Evolutionary conservation across 2,113 vertebrate species (phyloP).

Genomic region (Protomyctophum bolini): DNA sequence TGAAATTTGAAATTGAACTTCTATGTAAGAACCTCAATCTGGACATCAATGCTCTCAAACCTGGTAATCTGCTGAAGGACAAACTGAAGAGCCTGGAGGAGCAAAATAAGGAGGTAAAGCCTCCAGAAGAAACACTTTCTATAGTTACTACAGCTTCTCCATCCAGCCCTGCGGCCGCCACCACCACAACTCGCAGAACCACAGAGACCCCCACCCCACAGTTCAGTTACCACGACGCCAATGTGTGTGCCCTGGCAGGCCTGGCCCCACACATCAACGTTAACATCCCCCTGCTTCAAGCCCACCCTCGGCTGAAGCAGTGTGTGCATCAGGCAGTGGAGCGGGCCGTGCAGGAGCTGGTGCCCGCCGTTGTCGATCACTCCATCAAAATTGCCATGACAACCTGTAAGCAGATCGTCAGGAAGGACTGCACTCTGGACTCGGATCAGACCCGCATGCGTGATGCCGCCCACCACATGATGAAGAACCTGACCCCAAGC

Average conservation of each 20-base stretch:
- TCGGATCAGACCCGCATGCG: slow-evolving; percentile 98
- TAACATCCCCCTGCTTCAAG: slow-evolving; percentile 92
- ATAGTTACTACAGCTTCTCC: slow-evolving; percentile 92
- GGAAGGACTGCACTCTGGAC: slow-evolving; percentile 97
- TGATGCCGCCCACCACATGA: slow-evolving; percentile 97
- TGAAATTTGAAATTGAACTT: slow-evolving; percentile 99
- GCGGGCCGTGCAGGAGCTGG: slow-evolving; percentile 93
- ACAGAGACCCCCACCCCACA: slow-evolving; percentile 96
- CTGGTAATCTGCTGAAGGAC: slow-evolving; percentile 94
- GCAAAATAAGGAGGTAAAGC: slow-evolving; percentile 90
- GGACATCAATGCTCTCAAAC: slow-evolving; percentile 98
- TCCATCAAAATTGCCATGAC: slow-evolving; percentile 99
- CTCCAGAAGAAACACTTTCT: slow-evolving; percentile 90
- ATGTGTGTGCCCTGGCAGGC: slow-evolving; percentile 94
- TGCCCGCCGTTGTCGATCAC: slow-evolving; percentile 94
- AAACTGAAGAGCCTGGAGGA: slow-evolving; percentile 95
- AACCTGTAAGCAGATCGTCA: slow-evolving; percentile 97
- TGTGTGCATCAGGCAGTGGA: slow-evolving; percentile 96
- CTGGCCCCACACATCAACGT: slow-evolving; percentile 95
- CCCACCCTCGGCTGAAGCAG: slow-evolving; percentile 95
- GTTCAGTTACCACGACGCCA: slow-evolving; percentile 98
- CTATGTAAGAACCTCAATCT: slow-evolving; percentile 97
- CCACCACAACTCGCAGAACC: slow-evolving; percentile 85
- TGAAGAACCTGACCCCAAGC: slow-evolving; percentile 96
- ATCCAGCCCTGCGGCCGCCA: slow-evolving; percentile 89